These are phyloP conservation scores for Pica pica DNA, from an alignment of 2,113 vertebrate genomes.

Conservation along the genomic window DNA sequence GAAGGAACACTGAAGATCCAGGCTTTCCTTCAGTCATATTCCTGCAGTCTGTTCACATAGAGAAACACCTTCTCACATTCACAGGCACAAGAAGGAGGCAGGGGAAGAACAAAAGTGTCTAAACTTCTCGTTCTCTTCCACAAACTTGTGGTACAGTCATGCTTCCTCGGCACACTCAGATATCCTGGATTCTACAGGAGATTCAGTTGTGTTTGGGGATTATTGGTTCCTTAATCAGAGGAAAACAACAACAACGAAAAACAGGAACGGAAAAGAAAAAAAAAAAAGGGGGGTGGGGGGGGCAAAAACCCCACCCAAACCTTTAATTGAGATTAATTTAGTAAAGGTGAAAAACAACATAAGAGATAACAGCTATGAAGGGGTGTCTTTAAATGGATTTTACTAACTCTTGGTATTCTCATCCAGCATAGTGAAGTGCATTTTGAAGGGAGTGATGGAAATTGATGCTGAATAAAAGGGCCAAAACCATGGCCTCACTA, in stretches of 20 bases:
- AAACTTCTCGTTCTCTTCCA: not conserved
- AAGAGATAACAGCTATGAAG: not conserved
- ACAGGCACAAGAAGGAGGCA: not conserved
- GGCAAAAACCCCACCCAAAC: rapidly evolving
- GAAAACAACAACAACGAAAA: not conserved
- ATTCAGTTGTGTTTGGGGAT: not conserved
- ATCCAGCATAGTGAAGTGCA: not conserved
- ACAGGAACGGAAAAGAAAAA: not conserved
- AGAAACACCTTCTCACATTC: not conserved
- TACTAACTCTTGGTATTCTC: not conserved
- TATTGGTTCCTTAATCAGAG: not conserved
- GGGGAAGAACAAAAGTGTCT: not conserved
- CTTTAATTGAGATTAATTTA: not conserved
- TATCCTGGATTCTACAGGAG: not conserved
- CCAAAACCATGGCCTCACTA: not conserved
- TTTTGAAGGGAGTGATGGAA: not conserved
- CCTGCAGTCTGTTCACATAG: not conserved
- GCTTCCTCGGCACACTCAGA: not conserved
- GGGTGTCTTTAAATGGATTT: not conserved
- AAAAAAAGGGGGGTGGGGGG: too few species aligned
- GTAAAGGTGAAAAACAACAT: not conserved
- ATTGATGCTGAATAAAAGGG: not conserved
- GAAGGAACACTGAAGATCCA: not conserved
- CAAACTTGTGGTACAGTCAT: not conserved
- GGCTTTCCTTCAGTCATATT: not conserved